Base-by-base conservation (phyloP, 2,888 invertebrate species). In the Incurvaria masculella region DNA sequence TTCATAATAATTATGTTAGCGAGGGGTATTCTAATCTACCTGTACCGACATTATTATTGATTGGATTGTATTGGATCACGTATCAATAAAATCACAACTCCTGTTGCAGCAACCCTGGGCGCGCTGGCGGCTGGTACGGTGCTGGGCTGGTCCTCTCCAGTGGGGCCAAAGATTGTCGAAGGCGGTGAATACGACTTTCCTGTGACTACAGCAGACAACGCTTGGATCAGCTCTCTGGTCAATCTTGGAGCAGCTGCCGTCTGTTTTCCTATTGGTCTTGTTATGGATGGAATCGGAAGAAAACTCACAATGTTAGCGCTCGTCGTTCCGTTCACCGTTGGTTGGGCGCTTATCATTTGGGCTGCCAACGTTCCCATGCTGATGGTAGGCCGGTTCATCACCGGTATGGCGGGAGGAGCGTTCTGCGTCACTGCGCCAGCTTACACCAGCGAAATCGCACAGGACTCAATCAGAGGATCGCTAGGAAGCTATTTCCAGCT, bases 401-500 rank as follows among this genome's bases (percentile, higher is more conserved):
- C 85, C 4, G 93, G 92, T 20, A 63, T 89, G 41, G 86, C 88
- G 17, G 86, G 85, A 21, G 93, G 93, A 19, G 89, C 91, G 1
- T 89, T 89, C 60, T 92, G 91, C 58, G 85, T 92, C 17, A 87
- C 89, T 0, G 89, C 88, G 0, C 94, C 95, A 0, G 83, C 94
- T 53, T 94, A 92, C 63, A 88, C 87, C 5, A 88, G 86, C 39
- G 97, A 97, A 76, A 92, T 93, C 42, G 85, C 94, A 0, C 88
- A 93, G 56, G 89, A 87, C 56, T 84, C 87, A 21, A 86, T 93
- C 56, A 81, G 96, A 49, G 96, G 96, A 1, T 83, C 86, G 0
- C 70, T 96, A 0, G 95, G 94, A 3, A 89, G 91, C 44, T 92
- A 88, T 61, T 93, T 94, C 64, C 96, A 96, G 63, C 69, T 97